Percentiles rank a stretch among this genome's conserved stretches.
These are phyloP conservation scores for Mactromeris polynyma DNA, from an alignment of 2,888 invertebrate genomes.

Conservation along the genomic window DNA sequence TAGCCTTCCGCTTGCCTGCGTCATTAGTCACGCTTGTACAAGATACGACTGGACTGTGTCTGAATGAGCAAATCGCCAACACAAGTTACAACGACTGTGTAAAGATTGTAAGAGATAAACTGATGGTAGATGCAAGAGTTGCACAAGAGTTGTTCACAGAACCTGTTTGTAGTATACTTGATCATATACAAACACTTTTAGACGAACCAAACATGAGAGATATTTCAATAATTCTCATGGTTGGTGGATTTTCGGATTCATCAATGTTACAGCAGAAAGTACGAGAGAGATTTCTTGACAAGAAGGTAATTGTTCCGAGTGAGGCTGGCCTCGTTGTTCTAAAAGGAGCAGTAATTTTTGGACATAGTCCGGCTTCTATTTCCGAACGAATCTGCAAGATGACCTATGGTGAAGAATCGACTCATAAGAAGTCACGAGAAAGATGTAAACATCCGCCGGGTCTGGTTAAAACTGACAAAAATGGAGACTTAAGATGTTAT, in stretches of 20 bases:
- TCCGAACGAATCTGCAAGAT: not conserved
- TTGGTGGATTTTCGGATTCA: conserved; percentile 55
- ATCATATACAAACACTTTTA: conserved; percentile 34
- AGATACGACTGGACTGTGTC: not conserved
- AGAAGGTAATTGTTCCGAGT: not conserved
- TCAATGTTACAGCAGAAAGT: conserved; percentile 37
- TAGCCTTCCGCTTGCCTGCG: conserved; percentile 30
- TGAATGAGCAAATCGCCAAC: not conserved
- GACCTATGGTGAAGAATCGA: not conserved
- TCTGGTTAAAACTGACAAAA: not conserved
- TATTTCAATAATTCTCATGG: conserved; percentile 46
- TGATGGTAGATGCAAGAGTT: conserved; percentile 24
- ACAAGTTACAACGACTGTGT: not conserved
- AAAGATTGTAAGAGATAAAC: conserved; percentile 26
- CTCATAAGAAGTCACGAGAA: not conserved
- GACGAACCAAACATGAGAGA: conserved; percentile 6
- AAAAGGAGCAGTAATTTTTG: conserved; percentile 13
- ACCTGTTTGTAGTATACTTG: conserved; percentile 23
- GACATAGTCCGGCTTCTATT: not conserved
- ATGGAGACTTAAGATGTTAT: conserved; percentile 1
- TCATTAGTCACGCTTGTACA: not conserved
- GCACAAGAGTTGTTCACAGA: conserved; percentile 24
- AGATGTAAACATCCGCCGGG: not conserved
- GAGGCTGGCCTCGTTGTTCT: not conserved
- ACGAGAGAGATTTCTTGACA: conserved; percentile 15